These are phyloP conservation scores for Dorcus hopei DNA, from an alignment of 2,888 invertebrate species.

Conservation along the genomic window DNA sequence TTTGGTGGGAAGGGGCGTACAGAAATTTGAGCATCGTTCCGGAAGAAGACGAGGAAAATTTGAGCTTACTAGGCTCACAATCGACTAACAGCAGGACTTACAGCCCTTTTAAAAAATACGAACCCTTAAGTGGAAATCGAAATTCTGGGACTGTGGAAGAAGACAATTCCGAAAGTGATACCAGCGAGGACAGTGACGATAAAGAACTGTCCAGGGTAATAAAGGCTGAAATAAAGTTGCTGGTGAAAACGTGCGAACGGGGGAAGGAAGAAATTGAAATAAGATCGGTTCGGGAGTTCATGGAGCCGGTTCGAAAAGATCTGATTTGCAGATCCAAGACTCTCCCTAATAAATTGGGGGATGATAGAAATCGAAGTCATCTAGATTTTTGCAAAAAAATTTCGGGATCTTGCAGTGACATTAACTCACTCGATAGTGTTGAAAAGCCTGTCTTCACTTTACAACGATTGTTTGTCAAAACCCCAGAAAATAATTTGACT, in stretches of 20 bases:
- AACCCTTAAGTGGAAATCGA: constrained; percentile 8
- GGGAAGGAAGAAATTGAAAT: constrained; percentile 54
- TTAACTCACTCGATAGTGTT: background rate
- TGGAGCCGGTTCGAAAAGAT: constrained; percentile 29
- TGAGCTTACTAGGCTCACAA: constrained; percentile 36
- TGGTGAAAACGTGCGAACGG: constrained; percentile 51
- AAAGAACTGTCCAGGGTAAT: constrained; percentile 30
- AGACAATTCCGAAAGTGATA: constrained; percentile 17
- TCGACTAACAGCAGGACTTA: constrained; percentile 27
- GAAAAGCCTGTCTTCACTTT: constrained; percentile 40
- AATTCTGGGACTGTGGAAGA: background rate
- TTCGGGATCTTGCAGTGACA: constrained; percentile 10
- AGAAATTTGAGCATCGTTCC: constrained; percentile 48
- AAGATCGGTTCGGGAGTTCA: constrained; percentile 46
- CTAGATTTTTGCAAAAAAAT: background rate
- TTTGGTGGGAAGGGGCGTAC: constrained; percentile 49
- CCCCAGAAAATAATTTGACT: constrained; percentile 25
- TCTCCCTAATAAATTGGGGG: constrained; percentile 28
- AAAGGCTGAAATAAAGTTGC: constrained; percentile 53
- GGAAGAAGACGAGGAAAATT: constrained; percentile 47
- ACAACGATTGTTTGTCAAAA: constrained; percentile 42
- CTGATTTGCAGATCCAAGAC: constrained; percentile 21
- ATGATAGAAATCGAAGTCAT: background rate
- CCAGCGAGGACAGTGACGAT: constrained; percentile 36
- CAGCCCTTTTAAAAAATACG: constrained; percentile 12